Evolutionary conservation across 2,113 vertebrate genomes (phyloP), one percentile per base, ranked within the genome.

Genomic region (Cephalopterus ornatus): DNA sequence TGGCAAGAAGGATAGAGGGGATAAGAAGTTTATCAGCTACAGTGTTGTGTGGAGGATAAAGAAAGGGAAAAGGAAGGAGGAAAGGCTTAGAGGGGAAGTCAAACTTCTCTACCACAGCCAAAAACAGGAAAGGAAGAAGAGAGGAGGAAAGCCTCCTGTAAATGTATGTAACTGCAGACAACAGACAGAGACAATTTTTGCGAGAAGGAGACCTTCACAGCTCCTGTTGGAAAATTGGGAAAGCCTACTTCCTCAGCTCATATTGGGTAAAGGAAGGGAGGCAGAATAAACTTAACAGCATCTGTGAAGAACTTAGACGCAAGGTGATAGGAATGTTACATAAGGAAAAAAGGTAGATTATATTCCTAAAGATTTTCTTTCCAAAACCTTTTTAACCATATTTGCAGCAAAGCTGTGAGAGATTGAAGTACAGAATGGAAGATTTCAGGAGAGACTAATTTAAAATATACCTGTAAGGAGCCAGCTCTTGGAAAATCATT

Each of bases 401-500:
- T 71, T 90, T 72, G 93, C 32, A 89, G 47, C 27, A 80, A 94
- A 86, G 4, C 61, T 89, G 53, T 59, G 68, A 77, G 32, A 75
- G 27, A 84, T 61, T 0, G 32, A 91, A 84, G 52, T 49, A 77
- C 6, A 58, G 47, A 89, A 83, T 44, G 23, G 62, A 81, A 90
- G 27, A 12, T 87, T 96, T 92, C 80, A 92, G 85, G 37, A 74
- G 56, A 85, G 19, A 80, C 37, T 75, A 35, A 30, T 78, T 92
- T 85, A 92, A 97, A 95, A 96, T 75, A 86, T 37, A 81, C 52
- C 83, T 96, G 73, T 42, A 55, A 84, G 79, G 56, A 92, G 41
- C 32, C 41, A 75, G 39, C 55, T 52, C 61, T 72, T 84, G 88
- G 65, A 89, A 95, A 93, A 88, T 91, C 0, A 82, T 88, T 95